Evolutionary conservation across 2,113 vertebrate species (phyloP), one percentile per base, ranked within the genome.

Genomic region (Aplodontia rufa): DNA sequence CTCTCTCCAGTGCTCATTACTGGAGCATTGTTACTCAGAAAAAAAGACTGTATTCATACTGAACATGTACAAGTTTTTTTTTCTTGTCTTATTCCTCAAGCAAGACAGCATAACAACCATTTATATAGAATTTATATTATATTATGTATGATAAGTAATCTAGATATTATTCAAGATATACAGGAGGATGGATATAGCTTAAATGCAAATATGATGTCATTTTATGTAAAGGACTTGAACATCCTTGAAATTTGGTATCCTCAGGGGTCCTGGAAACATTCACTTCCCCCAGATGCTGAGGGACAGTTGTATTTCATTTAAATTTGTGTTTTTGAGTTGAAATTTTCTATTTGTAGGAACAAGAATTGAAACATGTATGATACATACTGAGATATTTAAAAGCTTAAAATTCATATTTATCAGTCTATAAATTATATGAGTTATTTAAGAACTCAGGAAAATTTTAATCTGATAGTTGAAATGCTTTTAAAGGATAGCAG

Each of bases 391-490:
- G 72, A 88, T 32, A 66, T 60, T 85, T 86, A 81, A 87, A 62
- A 75, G 10, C 14, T 85, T 91, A 79, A 91, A 69, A 16, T 60
- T 82, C 35, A 7, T 42, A 40, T 82, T 80, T 91, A 35, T 26
- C 64, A 80, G 42, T 40, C 9, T 91, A 86, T 81, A 66, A n/a
- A 14, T 80, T 88, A 74, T 35, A 71, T 53, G 49, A 71, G 45
- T 87, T 76, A 58, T 60, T 72, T 93, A 74, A 83, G 64, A 89
- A 94, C 30, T 81, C 51, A 72, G 62, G 40, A 55, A 79, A 74
- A 30, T 55, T 55, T 91, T 88, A 81, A 58, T 79, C 32, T 47
- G 64, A 55, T 24, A 62, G 92, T 22, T 16, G 35, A 93, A 37
- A 89, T 16, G 60, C 32, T 71, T 91, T 62, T 16, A 87, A 58